These are phyloP conservation scores for Archegozetes longisetosus DNA, from an alignment of 1,140 invertebrate species.

Conservation along the genomic window DNA sequence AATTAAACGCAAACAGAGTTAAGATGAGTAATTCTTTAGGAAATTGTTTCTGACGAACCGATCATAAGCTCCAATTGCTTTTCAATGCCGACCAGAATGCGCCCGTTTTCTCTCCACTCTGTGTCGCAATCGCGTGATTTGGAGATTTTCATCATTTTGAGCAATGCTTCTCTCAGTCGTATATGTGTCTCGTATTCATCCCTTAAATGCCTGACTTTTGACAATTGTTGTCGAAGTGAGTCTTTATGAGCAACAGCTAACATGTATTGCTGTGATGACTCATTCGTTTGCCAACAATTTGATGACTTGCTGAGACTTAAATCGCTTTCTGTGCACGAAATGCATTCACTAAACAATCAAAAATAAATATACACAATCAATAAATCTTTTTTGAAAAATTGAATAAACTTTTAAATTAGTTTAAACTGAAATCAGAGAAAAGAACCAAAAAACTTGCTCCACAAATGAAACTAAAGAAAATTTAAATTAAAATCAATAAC, in stretches of 20 bases:
- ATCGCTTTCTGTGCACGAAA: background rate
- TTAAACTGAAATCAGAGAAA: too few species aligned
- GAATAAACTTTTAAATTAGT: background rate
- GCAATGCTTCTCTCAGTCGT: conserved; percentile 1
- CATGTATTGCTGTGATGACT: background rate
- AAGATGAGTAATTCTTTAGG: too few species aligned
- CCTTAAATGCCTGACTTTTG: background rate
- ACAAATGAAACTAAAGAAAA: too few species aligned
- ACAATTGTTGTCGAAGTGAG: conserved; percentile 9
- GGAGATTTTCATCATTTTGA: background rate
- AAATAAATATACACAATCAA: background rate
- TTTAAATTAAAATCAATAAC: background rate
- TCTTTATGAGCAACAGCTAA: background rate
- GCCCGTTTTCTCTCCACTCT: conserved; percentile 6
- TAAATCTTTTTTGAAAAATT: background rate
- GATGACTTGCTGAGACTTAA: background rate
- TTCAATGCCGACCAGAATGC: background rate
- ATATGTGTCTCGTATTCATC: conserved; percentile 6
- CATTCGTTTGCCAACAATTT: background rate
- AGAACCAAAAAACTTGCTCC: too few species aligned
- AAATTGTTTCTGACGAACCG: too few species aligned
- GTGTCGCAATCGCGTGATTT: conserved; percentile 2
- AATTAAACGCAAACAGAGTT: too few species aligned
- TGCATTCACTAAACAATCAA: background rate
- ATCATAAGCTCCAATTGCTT: conserved; percentile 5